phyloP scores from a whole-genome alignment of 2,888 invertebrate species.

The Lasioglossum malachurum region DNA sequence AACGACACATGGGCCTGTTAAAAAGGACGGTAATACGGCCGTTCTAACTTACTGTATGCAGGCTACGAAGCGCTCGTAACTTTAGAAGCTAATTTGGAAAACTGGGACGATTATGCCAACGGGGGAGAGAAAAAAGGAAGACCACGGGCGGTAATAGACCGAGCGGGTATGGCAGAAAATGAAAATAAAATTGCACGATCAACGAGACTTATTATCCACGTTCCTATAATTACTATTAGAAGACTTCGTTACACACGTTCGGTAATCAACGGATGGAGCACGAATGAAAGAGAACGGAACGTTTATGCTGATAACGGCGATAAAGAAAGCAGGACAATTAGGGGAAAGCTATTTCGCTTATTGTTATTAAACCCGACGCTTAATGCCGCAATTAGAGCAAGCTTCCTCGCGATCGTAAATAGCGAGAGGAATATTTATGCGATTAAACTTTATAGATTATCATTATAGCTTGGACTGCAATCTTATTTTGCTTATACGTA shows the following conservation, averaged over 20 bases:
- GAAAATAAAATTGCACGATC: neutral
- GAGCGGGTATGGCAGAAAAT: neutral
- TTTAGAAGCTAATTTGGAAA: conserved; percentile 4
- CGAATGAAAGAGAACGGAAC: neutral
- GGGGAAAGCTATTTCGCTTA: neutral
- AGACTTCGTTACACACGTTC: neutral
- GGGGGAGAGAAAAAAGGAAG: neutral
- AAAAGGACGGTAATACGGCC: neutral
- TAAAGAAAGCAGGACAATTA: neutral
- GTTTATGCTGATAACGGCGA: neutral
- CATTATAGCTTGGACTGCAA: too few relatives aligned
- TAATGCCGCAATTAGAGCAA: neutral
- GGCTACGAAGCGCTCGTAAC: neutral
- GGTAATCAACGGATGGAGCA: neutral
- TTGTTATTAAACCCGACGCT: neutral
- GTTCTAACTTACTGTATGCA: neutral
- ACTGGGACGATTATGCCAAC: neutral
- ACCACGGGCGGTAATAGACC: neutral
- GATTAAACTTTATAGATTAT: too few relatives aligned
- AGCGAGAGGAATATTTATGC: neutral
- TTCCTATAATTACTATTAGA: neutral
- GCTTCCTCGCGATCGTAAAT: neutral
- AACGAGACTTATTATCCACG: neutral
- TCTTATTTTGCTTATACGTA: too few relatives aligned
- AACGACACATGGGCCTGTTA: conserved; percentile 6